A percentile compares a stretch with the other conserved stretches of the same genome.
These are phyloP conservation scores for Thaumetopoea pityocampa DNA, from an alignment of 1,140 invertebrate genomes.

Conservation along the genomic window DNA sequence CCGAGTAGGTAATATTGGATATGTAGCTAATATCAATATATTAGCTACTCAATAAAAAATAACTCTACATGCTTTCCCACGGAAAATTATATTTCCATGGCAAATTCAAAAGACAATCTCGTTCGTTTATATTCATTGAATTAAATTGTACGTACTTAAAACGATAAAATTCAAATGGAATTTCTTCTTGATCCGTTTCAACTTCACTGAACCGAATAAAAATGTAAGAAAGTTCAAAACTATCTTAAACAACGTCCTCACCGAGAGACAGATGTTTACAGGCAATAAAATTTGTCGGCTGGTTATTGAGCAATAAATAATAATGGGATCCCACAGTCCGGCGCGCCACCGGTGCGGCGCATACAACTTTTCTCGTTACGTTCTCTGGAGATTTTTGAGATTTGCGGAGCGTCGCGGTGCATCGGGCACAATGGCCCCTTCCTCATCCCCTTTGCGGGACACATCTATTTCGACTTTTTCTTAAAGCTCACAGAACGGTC, in stretches of 20 bases:
- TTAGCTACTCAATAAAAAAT: no score
- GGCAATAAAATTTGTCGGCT: conserved; percentile 22
- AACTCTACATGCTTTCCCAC: no score
- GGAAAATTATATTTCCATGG: no score
- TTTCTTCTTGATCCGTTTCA: background rate
- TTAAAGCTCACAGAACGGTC: conserved; percentile 35
- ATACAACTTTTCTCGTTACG: conserved; percentile 50
- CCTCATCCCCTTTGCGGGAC: conserved; percentile 35
- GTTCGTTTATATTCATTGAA: no score
- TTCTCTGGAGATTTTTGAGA: conserved; percentile 46
- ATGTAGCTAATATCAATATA: no score
- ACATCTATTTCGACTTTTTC: conserved; percentile 50
- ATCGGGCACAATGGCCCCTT: conserved; percentile 40
- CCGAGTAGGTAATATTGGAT: no score
- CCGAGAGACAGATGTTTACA: conserved; percentile 18
- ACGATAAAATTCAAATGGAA: no score
- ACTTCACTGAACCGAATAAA: conserved; percentile 4
- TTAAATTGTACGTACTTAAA: no score
- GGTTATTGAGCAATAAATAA: conserved; percentile 31
- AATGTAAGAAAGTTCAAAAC: conserved; percentile 15
- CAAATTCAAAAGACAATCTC: no score
- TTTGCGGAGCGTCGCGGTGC: conserved; percentile 40
- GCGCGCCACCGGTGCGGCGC: conserved; percentile 17
- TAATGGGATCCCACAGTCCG: conserved; percentile 24
- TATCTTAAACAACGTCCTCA: conserved; percentile 5